Conservation (phyloP, 2,888 invertebrate species). For the Mylabris sibirica region DNA sequence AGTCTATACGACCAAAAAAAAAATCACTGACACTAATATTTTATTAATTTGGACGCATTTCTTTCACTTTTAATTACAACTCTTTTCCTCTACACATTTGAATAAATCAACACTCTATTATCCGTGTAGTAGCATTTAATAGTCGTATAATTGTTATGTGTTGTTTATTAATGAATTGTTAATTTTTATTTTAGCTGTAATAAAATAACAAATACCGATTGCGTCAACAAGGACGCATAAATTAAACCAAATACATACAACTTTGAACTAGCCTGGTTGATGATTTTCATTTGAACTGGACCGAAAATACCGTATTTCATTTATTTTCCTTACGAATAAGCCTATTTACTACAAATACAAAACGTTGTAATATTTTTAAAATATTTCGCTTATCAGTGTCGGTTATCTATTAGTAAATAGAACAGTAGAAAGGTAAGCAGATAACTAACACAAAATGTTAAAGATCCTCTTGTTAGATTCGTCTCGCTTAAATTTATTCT, state of each 20-base stretch:
- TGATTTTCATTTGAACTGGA: neutral
- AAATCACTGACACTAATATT: slow-evolving; percentile 11
- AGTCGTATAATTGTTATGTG: neutral
- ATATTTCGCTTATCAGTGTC: neutral
- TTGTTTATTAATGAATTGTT: neutral
- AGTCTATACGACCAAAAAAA: neutral
- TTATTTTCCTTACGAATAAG: neutral
- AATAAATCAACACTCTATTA: neutral
- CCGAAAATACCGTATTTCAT: neutral
- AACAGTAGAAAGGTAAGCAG: slow-evolving; percentile 4
- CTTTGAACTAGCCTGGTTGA: neutral
- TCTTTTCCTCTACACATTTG: neutral
- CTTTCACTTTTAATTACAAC: neutral
- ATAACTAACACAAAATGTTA: neutral
- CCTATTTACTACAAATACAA: neutral
- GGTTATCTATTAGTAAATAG: slow-evolving; percentile 10
- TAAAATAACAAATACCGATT: slow-evolving; percentile 12
- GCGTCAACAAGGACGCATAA: slow-evolving; percentile 12
- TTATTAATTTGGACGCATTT: neutral
- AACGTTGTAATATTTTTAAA: neutral
- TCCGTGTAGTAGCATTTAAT: neutral
- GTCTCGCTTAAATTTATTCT: neutral
- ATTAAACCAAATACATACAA: neutral
- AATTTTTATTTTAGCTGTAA: slow-evolving; percentile 7
- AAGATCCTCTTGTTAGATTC: neutral